Evolutionary conservation across 2,888 invertebrate species (phyloP), one percentile per base, ranked within the genome.

Genomic region (Ichneumoninae sp.): DNA sequence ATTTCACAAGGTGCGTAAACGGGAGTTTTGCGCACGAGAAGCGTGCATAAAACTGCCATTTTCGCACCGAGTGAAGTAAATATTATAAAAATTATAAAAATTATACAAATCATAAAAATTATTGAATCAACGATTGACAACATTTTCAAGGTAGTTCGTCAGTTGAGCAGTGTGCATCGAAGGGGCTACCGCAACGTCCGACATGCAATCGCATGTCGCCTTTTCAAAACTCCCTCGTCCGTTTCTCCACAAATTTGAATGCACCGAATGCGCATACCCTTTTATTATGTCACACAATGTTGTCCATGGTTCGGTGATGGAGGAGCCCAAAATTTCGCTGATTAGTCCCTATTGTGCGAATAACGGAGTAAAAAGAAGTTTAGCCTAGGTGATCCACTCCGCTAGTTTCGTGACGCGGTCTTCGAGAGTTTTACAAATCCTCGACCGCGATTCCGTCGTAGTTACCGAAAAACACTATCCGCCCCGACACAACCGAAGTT

Each of bases 401-500:
- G 22, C 57, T 10, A 22, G 26, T 30, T 30, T 30, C 30, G 30
- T 62, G 30, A 1, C n/a, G 62, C 62, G 16, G 33, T 33, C 16
- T 26, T 30, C 30, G 60, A 30, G 30, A 62, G 33, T 62, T 33
- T 33, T 8, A 33, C 62, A 16, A 33, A 62, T 33, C n/a, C 5
- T 7, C n/a, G 33, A 62, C 33, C 62, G 33, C 62, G n/a, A 22
- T 10, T 22, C 33, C 62, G 13, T 1, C 33, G 30, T 6, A 33
- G 13, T 62, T 30, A 33, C 30, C 2, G 30, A 26, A n/a, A 62
- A 30, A 54, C 4, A 0, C 4, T 16, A n/a, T 62, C 74, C 72
- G 60, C 52, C 19, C 33, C 40, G 75, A 80, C 80, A 80, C 77
- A 76, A 47, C 74, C 62, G 33, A 65, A 65, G 4, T 68, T 26